A percentile compares a stretch with the other conserved stretches of the same genome.
phyloP scores from a whole-genome alignment of 2,797 vertebrate genomes.

The Microctenopoma lineatum region DNA sequence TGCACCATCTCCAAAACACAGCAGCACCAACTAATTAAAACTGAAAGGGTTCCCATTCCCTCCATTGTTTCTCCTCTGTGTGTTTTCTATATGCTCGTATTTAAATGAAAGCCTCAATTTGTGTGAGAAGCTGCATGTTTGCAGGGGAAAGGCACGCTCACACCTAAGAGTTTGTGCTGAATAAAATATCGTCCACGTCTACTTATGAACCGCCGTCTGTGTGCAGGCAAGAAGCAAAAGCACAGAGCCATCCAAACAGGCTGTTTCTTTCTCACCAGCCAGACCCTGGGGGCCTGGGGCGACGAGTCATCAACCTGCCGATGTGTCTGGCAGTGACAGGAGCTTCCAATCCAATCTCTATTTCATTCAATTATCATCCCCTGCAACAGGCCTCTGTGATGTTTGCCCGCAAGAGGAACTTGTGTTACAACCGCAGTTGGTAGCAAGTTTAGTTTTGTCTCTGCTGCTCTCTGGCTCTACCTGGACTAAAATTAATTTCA shows the following conservation, averaged over 20 bases:
- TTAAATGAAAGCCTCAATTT: constrained; percentile 44
- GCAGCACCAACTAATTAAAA: constrained; percentile 82
- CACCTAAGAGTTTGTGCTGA: constrained; percentile 7
- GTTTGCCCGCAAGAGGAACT: constrained; percentile 70
- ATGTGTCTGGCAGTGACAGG: constrained; percentile 77
- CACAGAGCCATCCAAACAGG: constrained; percentile 44
- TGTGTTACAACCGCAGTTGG: constrained; percentile 44
- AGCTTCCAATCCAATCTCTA: constrained; percentile 79
- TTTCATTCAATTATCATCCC: constrained; percentile 79
- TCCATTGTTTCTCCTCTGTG: constrained; percentile 62
- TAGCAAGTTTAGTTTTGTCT: constrained; percentile 45
- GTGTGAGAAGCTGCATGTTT: constrained; percentile 25
- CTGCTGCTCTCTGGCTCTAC: constrained; percentile 33
- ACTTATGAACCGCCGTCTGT: constrained; percentile 31
- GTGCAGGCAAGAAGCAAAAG: constrained; percentile 48
- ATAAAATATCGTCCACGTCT: constrained; percentile 31
- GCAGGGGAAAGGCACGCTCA: constrained; percentile 16
- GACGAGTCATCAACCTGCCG: constrained; percentile 71
- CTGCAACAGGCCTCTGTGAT: constrained; percentile 63
- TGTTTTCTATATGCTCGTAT: constrained; percentile 26
- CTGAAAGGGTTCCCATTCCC: constrained; percentile 72
- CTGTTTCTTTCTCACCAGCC: constrained; percentile 60
- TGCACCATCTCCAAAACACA: constrained; percentile 75
- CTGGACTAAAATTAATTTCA: constrained; percentile 47
- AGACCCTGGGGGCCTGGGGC: constrained; percentile 50